These are phyloP conservation scores for Dendrocincla fuliginosa DNA, from an alignment of 2,797 vertebrate genomes.

Conservation along the genomic window DNA sequence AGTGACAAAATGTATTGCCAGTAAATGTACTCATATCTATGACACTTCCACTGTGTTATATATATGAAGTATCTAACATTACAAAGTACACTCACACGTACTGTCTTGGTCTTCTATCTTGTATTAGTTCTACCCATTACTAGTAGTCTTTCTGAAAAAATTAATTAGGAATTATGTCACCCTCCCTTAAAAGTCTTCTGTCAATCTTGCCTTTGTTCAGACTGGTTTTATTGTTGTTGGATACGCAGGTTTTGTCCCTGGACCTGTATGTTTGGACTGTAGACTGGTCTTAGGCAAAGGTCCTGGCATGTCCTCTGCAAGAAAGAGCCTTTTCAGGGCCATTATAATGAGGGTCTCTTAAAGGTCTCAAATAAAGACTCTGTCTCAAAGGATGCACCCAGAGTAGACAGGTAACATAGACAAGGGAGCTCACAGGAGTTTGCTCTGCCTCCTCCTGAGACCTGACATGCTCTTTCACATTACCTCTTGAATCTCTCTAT, in stretches of 20 bases:
- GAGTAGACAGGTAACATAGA: background rate
- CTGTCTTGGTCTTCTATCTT: background rate
- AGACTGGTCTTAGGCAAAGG: background rate
- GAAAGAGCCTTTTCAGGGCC: background rate
- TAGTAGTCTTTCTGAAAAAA: background rate
- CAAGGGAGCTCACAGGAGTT: background rate
- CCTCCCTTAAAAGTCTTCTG: background rate
- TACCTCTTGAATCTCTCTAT: background rate
- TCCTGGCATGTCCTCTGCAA: background rate
- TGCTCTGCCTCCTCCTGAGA: background rate
- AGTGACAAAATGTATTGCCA: background rate
- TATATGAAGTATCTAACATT: background rate
- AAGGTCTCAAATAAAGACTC: background rate
- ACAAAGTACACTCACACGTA: background rate
- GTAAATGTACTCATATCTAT: background rate
- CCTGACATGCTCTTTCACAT: background rate
- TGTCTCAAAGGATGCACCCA: background rate
- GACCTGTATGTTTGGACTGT: background rate
- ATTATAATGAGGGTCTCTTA: background rate
- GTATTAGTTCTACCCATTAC: background rate
- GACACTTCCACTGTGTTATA: background rate
- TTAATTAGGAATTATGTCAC: background rate
- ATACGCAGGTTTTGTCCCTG: background rate
- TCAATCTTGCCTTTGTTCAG: background rate
- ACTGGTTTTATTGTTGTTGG: background rate